Evolutionary conservation across 2,113 vertebrate species (phyloP).

Genomic region (Leucosticte australis): DNA sequence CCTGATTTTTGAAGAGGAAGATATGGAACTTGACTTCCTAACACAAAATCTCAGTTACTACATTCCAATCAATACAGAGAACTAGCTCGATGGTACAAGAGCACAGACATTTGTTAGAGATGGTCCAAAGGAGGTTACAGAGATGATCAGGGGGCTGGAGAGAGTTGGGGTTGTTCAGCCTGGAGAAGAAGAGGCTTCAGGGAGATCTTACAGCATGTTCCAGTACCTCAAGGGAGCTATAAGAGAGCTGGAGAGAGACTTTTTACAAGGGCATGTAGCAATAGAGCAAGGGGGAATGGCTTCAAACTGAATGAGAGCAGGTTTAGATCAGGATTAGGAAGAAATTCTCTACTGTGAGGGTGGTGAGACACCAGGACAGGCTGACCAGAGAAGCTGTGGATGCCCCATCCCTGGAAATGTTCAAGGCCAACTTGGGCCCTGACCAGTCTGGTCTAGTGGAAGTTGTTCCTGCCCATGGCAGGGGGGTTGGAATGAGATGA

Average conservation of each 20-base stretch:
- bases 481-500: not conserved
- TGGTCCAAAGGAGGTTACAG: not conserved
- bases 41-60: not conserved
- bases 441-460: not conserved
- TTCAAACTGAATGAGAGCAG: not conserved
- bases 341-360: not conserved
- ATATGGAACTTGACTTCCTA: not conserved
- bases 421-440: not conserved
- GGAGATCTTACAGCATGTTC: not conserved
- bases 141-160: not conserved
- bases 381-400: too few relatives aligned
- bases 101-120: not conserved
- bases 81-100: not conserved
- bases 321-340: not conserved
- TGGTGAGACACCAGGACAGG: not conserved
- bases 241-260: not conserved
- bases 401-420: not conserved
- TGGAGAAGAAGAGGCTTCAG: not conserved
- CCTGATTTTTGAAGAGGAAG: not conserved
- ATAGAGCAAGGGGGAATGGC: not conserved
- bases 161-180: not conserved
- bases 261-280: not conserved
- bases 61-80: not conserved
- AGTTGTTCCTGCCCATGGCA: not conserved
- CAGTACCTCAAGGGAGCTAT: not conserved